A percentile compares a stretch with the other conserved stretches of the same genome.
Conservation (phyloP, 2,113 vertebrate species). For the Dipodomys ordii region DNA sequence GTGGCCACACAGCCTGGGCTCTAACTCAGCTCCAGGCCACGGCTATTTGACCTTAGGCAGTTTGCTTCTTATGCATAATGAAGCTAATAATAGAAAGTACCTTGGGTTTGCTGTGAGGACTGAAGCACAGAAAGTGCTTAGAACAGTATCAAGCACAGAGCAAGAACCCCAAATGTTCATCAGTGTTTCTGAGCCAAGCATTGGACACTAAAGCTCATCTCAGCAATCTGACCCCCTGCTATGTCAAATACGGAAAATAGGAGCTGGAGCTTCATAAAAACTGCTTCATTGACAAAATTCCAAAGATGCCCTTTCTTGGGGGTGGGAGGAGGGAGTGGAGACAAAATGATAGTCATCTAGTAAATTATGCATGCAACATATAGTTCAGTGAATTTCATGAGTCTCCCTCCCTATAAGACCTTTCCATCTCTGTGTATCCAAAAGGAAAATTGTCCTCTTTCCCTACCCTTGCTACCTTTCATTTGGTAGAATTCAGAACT, state of each 20-base stretch:
- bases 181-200: conserved; percentile 29
- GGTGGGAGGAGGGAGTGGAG: background rate
- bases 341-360: background rate
- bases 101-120: conserved; percentile 26
- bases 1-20: background rate
- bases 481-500: conserved; percentile 21
- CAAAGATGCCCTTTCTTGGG: conserved; percentile 53
- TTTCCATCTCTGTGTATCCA: background rate
- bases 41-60: conserved; percentile 33
- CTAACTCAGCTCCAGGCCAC: background rate
- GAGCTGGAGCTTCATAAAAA: conserved; percentile 42
- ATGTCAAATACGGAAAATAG: conserved; percentile 51
- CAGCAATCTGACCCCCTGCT: background rate
- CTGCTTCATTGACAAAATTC: conserved; percentile 52
- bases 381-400: background rate
- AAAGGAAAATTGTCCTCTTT: background rate
- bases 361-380: conserved; percentile 26
- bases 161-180: background rate
- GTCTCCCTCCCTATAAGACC: background rate
- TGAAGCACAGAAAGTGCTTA: conserved; percentile 21
- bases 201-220: background rate
- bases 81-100: conserved; percentile 58
- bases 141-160: background rate
- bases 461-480: background rate
- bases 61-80: conserved; percentile 63